These are phyloP conservation scores for Hystrix brachyura DNA, from an alignment of 2,113 vertebrate species.

Conservation along the genomic window DNA sequence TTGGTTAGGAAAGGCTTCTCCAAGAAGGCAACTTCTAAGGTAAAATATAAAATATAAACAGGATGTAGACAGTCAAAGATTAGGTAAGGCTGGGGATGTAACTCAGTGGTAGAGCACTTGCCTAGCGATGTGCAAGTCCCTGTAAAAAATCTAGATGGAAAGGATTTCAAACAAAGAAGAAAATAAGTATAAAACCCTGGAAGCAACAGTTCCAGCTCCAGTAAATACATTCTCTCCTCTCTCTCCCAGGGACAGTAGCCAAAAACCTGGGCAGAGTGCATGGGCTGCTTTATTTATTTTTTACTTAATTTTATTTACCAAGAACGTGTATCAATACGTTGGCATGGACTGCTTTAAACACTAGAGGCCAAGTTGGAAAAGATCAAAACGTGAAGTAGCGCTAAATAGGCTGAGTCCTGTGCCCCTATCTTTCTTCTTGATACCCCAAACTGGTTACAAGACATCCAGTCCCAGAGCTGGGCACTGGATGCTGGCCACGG, in stretches of 20 bases:
- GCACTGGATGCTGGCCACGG: background rate
- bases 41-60: slow-evolving; percentile 24
- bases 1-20: background rate
- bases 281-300: background rate
- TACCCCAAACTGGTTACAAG: background rate
- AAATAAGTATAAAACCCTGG: background rate
- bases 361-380: background rate
- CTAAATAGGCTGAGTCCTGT: background rate
- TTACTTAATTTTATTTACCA: too few species aligned
- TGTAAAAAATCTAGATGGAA: background rate
- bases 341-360: background rate
- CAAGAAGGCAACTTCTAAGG: background rate
- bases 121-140: background rate
- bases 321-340: too few species aligned
- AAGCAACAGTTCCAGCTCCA: background rate
- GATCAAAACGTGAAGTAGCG: background rate
- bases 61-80: background rate
- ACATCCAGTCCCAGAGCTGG: background rate
- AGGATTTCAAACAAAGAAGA: background rate
- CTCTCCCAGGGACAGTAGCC: background rate
- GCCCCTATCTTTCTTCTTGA: background rate
- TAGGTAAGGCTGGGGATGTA: background rate
- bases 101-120: background rate
- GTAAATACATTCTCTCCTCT: background rate
- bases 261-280: background rate